phyloP scores from a whole-genome alignment of 2,797 vertebrate species.

The Corythornis leucogaster region DNA sequence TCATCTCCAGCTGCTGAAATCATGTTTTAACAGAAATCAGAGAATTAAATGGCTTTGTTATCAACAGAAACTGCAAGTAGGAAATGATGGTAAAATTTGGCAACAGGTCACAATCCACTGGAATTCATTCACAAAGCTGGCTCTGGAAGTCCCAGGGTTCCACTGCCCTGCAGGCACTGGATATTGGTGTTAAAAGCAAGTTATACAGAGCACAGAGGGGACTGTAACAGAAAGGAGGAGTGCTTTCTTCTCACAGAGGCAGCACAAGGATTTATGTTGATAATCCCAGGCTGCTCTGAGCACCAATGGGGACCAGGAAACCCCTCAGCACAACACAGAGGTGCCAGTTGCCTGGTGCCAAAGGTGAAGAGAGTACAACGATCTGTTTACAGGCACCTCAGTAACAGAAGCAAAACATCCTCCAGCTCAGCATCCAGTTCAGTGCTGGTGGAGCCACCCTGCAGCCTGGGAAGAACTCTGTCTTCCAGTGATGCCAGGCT shows the following conservation, averaged over 20 bases:
- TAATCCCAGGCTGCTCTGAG: neutral
- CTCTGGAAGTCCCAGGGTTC: neutral
- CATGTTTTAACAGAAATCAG: neutral
- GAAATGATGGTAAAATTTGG: neutral
- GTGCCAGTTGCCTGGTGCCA: neutral
- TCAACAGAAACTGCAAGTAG: neutral
- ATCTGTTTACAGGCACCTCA: neutral
- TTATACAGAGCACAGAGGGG: neutral
- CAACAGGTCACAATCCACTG: neutral
- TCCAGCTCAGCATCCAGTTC: neutral
- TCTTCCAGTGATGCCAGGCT: neutral
- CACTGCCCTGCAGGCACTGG: neutral
- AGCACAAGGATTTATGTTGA: neutral
- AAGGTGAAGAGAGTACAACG: neutral
- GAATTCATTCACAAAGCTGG: neutral
- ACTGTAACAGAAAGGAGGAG: accelerated
- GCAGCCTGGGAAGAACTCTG: neutral
- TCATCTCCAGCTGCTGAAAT: neutral
- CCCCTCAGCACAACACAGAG: neutral
- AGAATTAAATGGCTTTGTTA: accelerated
- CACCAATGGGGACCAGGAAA: too few relatives aligned
- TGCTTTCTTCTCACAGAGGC: neutral
- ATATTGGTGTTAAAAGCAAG: neutral
- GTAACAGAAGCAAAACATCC: neutral
- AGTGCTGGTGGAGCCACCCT: neutral